phyloP scores from a whole-genome alignment of 2,888 invertebrate species.

The Heteromyza rotundicornis region DNA sequence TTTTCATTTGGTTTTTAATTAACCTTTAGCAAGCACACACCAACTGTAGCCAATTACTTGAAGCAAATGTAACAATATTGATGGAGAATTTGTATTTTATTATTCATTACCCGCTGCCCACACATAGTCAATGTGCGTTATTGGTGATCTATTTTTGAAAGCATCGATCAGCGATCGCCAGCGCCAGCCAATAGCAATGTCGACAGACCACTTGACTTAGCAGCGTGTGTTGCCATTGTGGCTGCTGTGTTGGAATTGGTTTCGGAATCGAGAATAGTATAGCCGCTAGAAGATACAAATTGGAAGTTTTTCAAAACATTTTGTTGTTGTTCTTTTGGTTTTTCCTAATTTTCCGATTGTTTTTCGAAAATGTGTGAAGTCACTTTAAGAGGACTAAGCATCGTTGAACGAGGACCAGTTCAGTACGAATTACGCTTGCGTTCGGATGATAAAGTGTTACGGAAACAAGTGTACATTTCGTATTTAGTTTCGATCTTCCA shows the following conservation, averaged over 20 bases:
- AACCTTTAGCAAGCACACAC: slow-evolving; percentile 12
- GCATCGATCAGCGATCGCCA: slow-evolving; percentile 38
- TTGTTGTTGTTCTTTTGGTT: neutral
- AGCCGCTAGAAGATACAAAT: neutral
- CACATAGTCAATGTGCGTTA: slow-evolving; percentile 16
- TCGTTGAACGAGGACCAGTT: neutral
- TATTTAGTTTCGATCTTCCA: too few species aligned
- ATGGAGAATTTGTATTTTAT: too few species aligned
- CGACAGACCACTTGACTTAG: slow-evolving; percentile 33
- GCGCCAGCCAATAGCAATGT: slow-evolving; percentile 43
- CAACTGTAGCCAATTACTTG: slow-evolving; percentile 13
- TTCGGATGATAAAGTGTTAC: too few species aligned
- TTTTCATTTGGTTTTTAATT: too few species aligned
- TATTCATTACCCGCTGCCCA: neutral
- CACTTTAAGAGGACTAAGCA: slow-evolving; percentile 3
- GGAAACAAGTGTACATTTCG: too few species aligned
- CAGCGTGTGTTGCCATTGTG: slow-evolving; percentile 8
- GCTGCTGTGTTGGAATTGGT: too few species aligned
- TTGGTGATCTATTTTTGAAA: slow-evolving; percentile 43
- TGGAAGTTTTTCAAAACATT: slow-evolving; percentile 1
- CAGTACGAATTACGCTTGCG: neutral
- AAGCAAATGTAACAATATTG: neutral
- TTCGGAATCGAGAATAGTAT: neutral
- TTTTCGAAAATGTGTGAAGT: neutral
- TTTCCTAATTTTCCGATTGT: neutral